Base-by-base conservation (phyloP, 2,113 vertebrate genomes). In the Embiotoca jacksoni region DNA sequence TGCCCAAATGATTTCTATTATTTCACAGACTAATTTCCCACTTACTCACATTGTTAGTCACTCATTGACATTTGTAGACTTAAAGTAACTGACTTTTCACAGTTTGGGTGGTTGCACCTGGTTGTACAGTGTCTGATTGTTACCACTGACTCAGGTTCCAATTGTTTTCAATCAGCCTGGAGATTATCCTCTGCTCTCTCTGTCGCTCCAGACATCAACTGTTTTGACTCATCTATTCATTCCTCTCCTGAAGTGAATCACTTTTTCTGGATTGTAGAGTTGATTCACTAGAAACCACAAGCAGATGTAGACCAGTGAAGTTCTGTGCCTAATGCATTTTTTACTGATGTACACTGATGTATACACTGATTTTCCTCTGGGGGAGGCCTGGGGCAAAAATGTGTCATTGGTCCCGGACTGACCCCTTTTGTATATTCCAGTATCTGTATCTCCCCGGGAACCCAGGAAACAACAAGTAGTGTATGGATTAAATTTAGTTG, bases 201-300 rank as follows among this genome's bases (percentile, higher is more conserved):
- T 14, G 36, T 62, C 0, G 13, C 54, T 2, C 50, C 65, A 83
- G 67, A 80, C 64, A 39, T 44, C 14, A 3, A 46, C 39, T 13
- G 41, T 50, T 58, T 70, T 88, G 83, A 91, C 72, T 88, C 81
- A 88, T 59, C 36, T 11, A 44, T 36, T 63, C 54, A 75, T 57
- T 75, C 35, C 53, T 55, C 65, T 35, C 7, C 65, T n/a, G 4
- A 16, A 55, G 49, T 88, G 66, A 90, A 78, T 88, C 68, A 73
- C 70, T 82, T 35, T 72, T 71, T 69, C 41, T 69, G 63, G 35
- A 35, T 35, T 72, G 47, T 7, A 31, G 44, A 33, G 41, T 30
- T 77, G 72, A 88, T 81, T 86, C 80, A 85, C 14, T 81, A 62
- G 41, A 67, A 79, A 90, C 67, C 80, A 72, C 71, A 49, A 36